phyloP scores from a whole-genome alignment of 2,888 invertebrate genomes.

The Xestoiulus laeticollis region DNA sequence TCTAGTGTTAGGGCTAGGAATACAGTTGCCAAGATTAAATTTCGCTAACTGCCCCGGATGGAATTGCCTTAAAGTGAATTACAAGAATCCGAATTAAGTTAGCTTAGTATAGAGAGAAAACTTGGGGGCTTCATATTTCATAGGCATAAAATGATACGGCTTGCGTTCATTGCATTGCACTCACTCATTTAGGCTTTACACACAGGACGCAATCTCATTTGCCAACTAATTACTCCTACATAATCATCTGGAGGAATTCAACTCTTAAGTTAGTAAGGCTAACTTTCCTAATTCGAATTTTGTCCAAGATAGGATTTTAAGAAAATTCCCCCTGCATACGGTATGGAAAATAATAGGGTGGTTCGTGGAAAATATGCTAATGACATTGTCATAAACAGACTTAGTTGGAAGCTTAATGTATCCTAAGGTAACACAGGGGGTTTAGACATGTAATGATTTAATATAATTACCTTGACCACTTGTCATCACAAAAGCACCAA shows the following conservation, averaged over 20 bases:
- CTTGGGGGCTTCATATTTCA: background rate
- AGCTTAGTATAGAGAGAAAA: background rate
- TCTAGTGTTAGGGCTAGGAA: background rate
- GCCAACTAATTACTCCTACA: background rate
- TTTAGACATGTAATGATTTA: background rate
- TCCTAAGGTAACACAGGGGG: background rate
- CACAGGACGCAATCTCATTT: background rate
- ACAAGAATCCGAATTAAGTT: slow-evolving; percentile 26
- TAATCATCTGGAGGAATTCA: background rate
- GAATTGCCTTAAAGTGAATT: slow-evolving; percentile 12
- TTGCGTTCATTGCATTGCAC: background rate
- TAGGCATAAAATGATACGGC: background rate
- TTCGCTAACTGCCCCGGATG: background rate
- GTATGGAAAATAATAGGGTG: too few species aligned
- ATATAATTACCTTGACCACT: background rate
- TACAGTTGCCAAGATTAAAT: slow-evolving; percentile 3
- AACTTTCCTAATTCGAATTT: background rate
- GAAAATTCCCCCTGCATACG: too few species aligned
- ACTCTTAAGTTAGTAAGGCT: background rate
- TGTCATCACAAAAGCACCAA: background rate
- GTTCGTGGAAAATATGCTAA: too few species aligned
- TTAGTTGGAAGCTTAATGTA: too few species aligned
- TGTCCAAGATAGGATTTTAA: background rate
- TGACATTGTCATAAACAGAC: too few species aligned
- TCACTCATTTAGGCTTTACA: background rate